phyloP scores from a whole-genome alignment of 1,140 invertebrate genomes.

The Drosophila obscura region DNA sequence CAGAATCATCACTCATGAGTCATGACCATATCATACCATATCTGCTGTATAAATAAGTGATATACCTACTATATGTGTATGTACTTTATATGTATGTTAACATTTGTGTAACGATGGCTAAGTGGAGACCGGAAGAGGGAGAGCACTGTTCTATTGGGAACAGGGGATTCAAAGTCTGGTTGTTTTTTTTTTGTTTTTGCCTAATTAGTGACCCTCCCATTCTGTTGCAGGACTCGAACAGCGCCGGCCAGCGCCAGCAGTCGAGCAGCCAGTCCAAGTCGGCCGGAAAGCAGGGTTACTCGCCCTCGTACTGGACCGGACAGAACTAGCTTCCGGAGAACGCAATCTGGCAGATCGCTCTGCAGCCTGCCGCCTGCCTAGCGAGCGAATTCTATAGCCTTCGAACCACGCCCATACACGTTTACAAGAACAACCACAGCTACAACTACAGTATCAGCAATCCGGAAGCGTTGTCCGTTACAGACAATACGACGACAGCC shows the following conservation, averaged over 20 bases:
- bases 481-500: constrained; percentile 21
- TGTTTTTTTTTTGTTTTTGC: neutral
- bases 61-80: constrained; percentile 27
- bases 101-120: constrained; percentile 32
- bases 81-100: constrained; percentile 31
- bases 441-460: constrained; percentile 56
- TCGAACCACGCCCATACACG: constrained; percentile 65
- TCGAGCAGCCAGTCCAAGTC: constrained; percentile 88
- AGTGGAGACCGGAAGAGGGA: constrained; percentile 27
- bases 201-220: constrained; percentile 3
- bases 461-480: constrained; percentile 51
- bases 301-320: constrained; percentile 87
- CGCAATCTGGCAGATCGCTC: constrained; percentile 64
- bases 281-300: constrained; percentile 87
- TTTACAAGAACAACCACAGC: constrained; percentile 53
- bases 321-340: constrained; percentile 85
- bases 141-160: constrained; percentile 9
- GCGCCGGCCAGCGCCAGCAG: constrained; percentile 88
- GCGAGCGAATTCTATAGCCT: constrained; percentile 65
- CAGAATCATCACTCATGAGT: constrained; percentile 13
- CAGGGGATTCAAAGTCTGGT: constrained; percentile 11
- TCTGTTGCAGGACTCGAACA: constrained; percentile 87
- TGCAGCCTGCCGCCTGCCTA: constrained; percentile 58
- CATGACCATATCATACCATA: constrained; percentile 16
- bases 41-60: constrained; percentile 30